phyloP scores from a whole-genome alignment of 2,888 invertebrate genomes.

The Melanophora roralis region DNA sequence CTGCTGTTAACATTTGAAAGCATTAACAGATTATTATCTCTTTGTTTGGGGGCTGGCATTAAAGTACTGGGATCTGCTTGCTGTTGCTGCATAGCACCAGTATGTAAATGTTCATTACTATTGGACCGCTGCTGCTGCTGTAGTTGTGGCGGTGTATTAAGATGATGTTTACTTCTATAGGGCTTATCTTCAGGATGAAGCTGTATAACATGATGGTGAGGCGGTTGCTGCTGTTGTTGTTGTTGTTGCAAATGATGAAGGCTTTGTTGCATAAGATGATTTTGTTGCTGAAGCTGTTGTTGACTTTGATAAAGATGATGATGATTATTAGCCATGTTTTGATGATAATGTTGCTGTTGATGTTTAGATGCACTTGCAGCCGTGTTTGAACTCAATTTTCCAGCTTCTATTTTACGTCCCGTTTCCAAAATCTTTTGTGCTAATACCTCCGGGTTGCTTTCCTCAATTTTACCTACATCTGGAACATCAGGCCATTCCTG shows the following conservation, averaged over 20 bases:
- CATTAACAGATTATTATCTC: slow-evolving; percentile 27
- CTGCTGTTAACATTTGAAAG: background rate
- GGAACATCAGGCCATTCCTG: slow-evolving; percentile 96
- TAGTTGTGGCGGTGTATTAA: slow-evolving; percentile 1
- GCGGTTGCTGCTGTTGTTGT: slow-evolving; percentile 35
- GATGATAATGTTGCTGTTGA: slow-evolving; percentile 33
- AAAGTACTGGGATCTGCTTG: slow-evolving; percentile 65
- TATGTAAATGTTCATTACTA: slow-evolving; percentile 58
- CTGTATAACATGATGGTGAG: slow-evolving; percentile 26
- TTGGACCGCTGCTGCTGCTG: slow-evolving; percentile 45
- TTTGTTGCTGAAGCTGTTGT: slow-evolving; percentile 31
- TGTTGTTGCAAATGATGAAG: slow-evolving; percentile 19
- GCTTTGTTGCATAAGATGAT: slow-evolving; percentile 32
- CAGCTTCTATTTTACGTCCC: slow-evolving; percentile 92
- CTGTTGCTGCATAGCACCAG: slow-evolving; percentile 14
- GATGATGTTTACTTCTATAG: slow-evolving; percentile 51
- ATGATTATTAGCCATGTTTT: slow-evolving; percentile 38
- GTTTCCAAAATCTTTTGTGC: slow-evolving; percentile 94
- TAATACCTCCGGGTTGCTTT: slow-evolving; percentile 92
- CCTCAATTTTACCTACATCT: slow-evolving; percentile 92
- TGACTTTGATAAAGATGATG: slow-evolving; percentile 30
- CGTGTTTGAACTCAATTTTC: slow-evolving; percentile 79
- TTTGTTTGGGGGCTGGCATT: slow-evolving; percentile 75
- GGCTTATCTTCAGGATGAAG: slow-evolving; percentile 60
- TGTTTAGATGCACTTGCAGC: slow-evolving; percentile 56